Evolutionary conservation across 2,888 invertebrate genomes (phyloP), one percentile per base, ranked within the genome.

Genomic region (Eristalinus aeneus): DNA sequence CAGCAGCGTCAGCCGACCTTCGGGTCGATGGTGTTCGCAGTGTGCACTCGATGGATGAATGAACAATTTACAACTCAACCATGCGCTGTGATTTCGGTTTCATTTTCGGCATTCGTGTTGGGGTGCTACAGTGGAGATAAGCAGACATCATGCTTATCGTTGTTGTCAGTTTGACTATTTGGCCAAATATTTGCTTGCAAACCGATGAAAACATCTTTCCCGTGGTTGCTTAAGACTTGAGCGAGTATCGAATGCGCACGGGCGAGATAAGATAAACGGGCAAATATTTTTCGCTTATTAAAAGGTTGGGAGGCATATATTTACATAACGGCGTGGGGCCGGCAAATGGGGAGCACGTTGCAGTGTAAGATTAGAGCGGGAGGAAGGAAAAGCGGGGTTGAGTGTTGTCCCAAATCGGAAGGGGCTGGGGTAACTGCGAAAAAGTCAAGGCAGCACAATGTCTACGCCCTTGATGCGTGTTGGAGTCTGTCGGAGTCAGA

Each of bases 271-370:
- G 79, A 60, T 65, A 72, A 73, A 67, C 11, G 54, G 71, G 61
- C n/a, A 79, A 79, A 79, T 79, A 79, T 79, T 79, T 71, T 78
- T 56, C 64, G 58, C 56, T 72, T 78, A 64, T 58, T 72, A 16
- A 27, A 53, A 39, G 54, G 61, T 23, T 69, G 68, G 63, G 60
- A 76, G 58, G 65, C 16, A 53, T 23, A 56, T 56, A 56, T 56
- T 56, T 56, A 8, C 8, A 36, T 11, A 10, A 22, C 27, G n/a
- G 46, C 54, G 27, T 31, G 36, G 67, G 54, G 54, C 46, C 36
- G 31, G 53, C n/a, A 16, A 67, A 23, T 46, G 56, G 54, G 22
- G 54, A 39, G 36, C 0, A 39, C 27, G 27, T 1, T 0, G 27
- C 4, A 20, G n/a, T n/a, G 27, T 3, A 27, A 27, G 53, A 53